A percentile compares a stretch with the other conserved stretches of the same genome.
phyloP scores from a whole-genome alignment of 2,888 invertebrate genomes.

The Amiota communis region DNA sequence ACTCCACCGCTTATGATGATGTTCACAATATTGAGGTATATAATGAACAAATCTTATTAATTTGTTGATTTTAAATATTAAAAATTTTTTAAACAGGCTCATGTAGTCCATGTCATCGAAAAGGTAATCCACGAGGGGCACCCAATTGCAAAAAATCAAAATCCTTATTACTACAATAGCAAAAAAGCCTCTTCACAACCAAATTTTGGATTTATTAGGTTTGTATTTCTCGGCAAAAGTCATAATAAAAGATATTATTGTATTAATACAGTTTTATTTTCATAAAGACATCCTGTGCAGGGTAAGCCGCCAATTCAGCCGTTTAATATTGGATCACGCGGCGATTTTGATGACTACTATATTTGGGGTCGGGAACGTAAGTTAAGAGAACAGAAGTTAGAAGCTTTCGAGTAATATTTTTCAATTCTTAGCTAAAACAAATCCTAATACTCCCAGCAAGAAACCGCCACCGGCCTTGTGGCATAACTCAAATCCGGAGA shows the following conservation, averaged over 20 bases:
- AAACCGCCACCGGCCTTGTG: slow-evolving; percentile 47
- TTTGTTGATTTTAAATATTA: background rate
- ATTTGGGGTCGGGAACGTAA: background rate
- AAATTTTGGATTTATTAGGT: slow-evolving; percentile 31
- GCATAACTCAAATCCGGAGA: slow-evolving; percentile 54
- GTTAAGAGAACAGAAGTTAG: too few relatives aligned
- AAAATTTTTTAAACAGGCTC: slow-evolving; percentile 49
- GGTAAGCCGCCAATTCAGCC: slow-evolving; percentile 43
- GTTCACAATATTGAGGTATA: slow-evolving; percentile 69
- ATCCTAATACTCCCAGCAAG: too few relatives aligned
- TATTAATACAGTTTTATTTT: background rate
- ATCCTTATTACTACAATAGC: slow-evolving; percentile 44
- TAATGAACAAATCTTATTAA: slow-evolving; percentile 35
- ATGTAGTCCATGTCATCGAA: slow-evolving; percentile 57
- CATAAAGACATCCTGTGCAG: slow-evolving; percentile 39
- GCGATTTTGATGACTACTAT: slow-evolving; percentile 39
- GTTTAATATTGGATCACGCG: slow-evolving; percentile 37
- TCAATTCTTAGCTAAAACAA: too few relatives aligned
- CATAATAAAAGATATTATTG: background rate
- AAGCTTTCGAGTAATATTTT: too few relatives aligned
- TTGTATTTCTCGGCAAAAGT: background rate
- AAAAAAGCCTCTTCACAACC: background rate
- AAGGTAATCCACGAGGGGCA: slow-evolving; percentile 63
- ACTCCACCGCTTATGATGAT: slow-evolving; percentile 42
- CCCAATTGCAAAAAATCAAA: slow-evolving; percentile 54